Evolutionary conservation across 2,888 invertebrate species (phyloP).

Genomic region (Acronicta psi): DNA sequence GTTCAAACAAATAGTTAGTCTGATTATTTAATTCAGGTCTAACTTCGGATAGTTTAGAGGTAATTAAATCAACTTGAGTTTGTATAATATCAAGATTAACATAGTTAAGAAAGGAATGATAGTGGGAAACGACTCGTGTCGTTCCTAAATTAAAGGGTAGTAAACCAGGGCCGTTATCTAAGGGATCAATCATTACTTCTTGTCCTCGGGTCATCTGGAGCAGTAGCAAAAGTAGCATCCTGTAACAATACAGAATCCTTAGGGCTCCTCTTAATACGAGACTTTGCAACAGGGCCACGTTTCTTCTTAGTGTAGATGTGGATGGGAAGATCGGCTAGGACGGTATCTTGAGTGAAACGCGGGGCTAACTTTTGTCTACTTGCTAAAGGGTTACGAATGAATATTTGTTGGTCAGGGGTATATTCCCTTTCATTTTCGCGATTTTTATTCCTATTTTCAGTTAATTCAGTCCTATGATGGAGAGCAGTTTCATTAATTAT

Average conservation of each 20-base stretch:
- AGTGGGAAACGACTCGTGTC: constrained; percentile 41
- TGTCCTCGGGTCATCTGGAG: constrained; percentile 14
- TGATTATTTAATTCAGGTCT: constrained; percentile 8
- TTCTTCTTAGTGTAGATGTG: constrained; percentile 29
- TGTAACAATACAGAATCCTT: constrained; percentile 13
- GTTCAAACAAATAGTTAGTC: constrained; percentile 4
- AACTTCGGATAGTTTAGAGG: neutral
- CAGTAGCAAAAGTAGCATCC: constrained; percentile 13
- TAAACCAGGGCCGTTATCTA: constrained; percentile 36
- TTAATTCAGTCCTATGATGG: constrained; percentile 25
- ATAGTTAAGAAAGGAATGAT: constrained; percentile 39
- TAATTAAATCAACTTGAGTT: neutral
- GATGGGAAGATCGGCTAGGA: constrained; percentile 51
- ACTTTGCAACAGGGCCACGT: constrained; percentile 15
- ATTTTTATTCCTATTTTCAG: constrained; percentile 39
- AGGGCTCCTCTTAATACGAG: constrained; percentile 7
- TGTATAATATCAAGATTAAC: neutral
- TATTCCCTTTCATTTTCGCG: constrained; percentile 46
- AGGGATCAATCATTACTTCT: constrained; percentile 28
- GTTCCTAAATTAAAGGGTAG: constrained; percentile 49
- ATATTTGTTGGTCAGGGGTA: constrained; percentile 41
- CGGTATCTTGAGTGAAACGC: constrained; percentile 48
- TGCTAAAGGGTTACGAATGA: constrained; percentile 44
- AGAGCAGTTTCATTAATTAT: constrained; percentile 40
- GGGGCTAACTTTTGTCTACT: constrained; percentile 52